Evolutionary conservation across 2,888 invertebrate genomes (phyloP).

Genomic region (Zootermopsis nevadensis): DNA sequence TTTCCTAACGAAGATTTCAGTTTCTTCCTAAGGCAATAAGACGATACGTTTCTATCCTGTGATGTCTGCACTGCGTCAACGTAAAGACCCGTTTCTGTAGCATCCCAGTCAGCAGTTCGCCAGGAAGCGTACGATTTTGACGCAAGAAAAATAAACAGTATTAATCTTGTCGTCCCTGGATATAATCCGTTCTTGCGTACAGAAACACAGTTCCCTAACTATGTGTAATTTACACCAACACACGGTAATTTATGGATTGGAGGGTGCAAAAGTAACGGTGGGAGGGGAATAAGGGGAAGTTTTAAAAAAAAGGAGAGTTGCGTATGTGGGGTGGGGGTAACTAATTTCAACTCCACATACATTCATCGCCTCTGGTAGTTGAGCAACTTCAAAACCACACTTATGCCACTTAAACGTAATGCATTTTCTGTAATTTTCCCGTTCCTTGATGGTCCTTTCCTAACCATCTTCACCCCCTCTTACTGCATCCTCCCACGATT

Average conservation of each 20-base stretch:
- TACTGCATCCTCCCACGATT: neutral
- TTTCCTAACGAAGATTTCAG: no score
- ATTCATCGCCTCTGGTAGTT: slow-evolving; percentile 32
- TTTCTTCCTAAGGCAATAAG: no score
- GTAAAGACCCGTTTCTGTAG: no score
- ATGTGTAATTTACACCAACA: slow-evolving; percentile 39
- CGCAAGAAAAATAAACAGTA: neutral
- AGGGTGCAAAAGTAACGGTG: slow-evolving; percentile 13
- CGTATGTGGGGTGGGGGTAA: neutral
- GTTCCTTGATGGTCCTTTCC: neutral
- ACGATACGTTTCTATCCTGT: no score
- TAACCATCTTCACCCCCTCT: neutral
- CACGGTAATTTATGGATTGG: slow-evolving; percentile 35
- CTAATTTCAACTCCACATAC: slow-evolving; percentile 25
- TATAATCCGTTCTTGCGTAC: slow-evolving; percentile 19
- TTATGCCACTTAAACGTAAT: slow-evolving; percentile 28
- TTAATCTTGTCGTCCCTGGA: neutral
- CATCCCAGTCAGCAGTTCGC: neutral
- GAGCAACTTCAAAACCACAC: slow-evolving; percentile 24
- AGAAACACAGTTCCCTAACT: slow-evolving; percentile 10
- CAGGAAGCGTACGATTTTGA: neutral
- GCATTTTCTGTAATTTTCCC: slow-evolving; percentile 35
- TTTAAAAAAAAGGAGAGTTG: slow-evolving; percentile 7
- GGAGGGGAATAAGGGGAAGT: neutral
- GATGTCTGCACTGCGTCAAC: no score